Evolutionary conservation across 2,888 invertebrate species (phyloP).

Genomic region (Chorisops tibialis): DNA sequence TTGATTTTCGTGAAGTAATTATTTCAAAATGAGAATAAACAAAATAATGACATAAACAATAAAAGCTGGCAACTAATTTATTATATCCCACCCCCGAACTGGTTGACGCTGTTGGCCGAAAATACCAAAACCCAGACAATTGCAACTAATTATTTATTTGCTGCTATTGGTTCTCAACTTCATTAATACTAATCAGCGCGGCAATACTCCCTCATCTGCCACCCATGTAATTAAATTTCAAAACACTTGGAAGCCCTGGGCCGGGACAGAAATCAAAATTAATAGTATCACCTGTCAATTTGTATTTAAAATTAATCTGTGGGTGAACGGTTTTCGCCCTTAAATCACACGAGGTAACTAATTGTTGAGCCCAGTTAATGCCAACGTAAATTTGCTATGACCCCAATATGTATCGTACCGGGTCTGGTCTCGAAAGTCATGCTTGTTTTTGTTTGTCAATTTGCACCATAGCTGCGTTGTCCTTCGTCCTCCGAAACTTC

Average conservation of each 20-base stretch:
- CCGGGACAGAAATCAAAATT: slow-evolving; percentile 26
- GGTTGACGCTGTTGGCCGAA: too few relatives aligned
- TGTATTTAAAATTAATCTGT: slow-evolving; percentile 32
- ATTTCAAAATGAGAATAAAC: too few relatives aligned
- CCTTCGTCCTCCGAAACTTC: slow-evolving; percentile 4
- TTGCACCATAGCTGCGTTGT: neutral
- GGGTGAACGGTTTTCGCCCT: slow-evolving; percentile 10
- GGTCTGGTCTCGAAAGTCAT: neutral
- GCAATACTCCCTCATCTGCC: too few relatives aligned
- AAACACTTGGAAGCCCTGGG: neutral
- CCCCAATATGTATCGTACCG: slow-evolving; percentile 2
- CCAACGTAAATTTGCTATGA: slow-evolving; percentile 31
- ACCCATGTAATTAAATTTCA: neutral
- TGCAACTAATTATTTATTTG: too few relatives aligned
- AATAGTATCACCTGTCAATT: slow-evolving; percentile 33
- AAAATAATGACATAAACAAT: too few relatives aligned
- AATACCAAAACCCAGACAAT: too few relatives aligned
- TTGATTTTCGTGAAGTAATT: too few relatives aligned
- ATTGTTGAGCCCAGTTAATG: slow-evolving; percentile 32
- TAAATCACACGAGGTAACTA: slow-evolving; percentile 31
- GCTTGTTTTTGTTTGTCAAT: slow-evolving; percentile 16
- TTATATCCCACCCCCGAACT: too few relatives aligned
- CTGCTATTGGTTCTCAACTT: too few relatives aligned
- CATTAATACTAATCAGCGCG: too few relatives aligned
- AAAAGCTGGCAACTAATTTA: too few relatives aligned